A percentile compares a stretch with the other conserved stretches of the same genome.
These are phyloP conservation scores for Philonicus albiceps DNA, from an alignment of 2,888 invertebrate genomes.

Conservation along the genomic window DNA sequence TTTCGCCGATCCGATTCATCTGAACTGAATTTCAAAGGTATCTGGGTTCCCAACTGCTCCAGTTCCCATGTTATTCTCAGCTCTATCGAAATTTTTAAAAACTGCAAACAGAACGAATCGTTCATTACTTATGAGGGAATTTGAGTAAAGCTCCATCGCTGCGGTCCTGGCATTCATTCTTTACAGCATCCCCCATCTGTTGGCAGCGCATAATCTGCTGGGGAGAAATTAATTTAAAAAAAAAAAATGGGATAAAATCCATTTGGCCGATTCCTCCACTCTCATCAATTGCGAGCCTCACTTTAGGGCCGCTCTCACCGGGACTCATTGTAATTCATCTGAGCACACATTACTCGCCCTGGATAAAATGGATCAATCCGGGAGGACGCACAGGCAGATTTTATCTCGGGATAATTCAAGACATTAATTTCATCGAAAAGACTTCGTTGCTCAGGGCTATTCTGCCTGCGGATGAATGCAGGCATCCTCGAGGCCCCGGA, in stretches of 20 bases:
- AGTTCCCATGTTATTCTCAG: not conserved
- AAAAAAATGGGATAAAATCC: not conserved
- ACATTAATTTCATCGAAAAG: constrained; percentile 10
- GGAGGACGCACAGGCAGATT: not conserved
- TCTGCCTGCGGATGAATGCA: not conserved
- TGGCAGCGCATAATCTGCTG: not conserved
- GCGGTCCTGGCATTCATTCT: not conserved
- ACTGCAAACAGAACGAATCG: not conserved
- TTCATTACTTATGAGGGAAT: not conserved
- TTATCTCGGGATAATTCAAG: constrained; percentile 23
- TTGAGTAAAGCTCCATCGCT: not conserved
- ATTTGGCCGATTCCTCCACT: not conserved
- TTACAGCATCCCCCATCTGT: not conserved
- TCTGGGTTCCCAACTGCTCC: not conserved
- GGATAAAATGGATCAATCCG: not conserved
- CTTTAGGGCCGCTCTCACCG: not conserved
- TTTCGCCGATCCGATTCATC: not conserved
- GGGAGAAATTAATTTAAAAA: not conserved
- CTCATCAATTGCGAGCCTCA: not conserved
- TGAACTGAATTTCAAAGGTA: not conserved
- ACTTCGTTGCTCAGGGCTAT: not conserved
- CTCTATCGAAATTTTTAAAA: not conserved
- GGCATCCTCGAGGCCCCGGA: not conserved
- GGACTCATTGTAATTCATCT: constrained; percentile 1
- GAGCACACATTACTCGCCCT: not conserved